Evolutionary conservation across 1,140 invertebrate genomes (phyloP), one percentile per base, ranked within the genome.

Genomic region (Geopemphigus sp.): DNA sequence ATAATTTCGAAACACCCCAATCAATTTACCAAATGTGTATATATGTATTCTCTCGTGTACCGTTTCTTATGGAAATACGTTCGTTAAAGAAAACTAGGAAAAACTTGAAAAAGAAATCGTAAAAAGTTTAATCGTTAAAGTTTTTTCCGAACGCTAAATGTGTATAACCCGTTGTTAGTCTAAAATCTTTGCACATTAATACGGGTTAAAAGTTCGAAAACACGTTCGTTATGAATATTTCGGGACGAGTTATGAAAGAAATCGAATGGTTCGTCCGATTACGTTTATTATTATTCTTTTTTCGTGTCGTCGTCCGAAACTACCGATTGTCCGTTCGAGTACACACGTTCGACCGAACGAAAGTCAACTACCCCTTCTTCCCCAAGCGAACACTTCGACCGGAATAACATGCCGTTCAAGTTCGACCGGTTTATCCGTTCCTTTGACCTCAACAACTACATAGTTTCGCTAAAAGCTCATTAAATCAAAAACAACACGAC

Each of bases 111-210:
- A 39, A 17, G 11, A 50, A 50, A 14, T 50, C 24, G 17, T 50
- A 22, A 50, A 72, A 72, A 72, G 68, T 72, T 29, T 72, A 72
- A 54, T 54, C 24, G 54, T 32, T n/a, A 72, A 54, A 54, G 26
- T 72, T 54, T 32, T 53, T 15, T 19, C 24, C 24, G 24, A 54
- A n/a, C n/a, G 29, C 24, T 54, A 29, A 54, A 72, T 24, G 22
- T 1, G 17, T 26, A 39, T 39, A 14, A 0, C 1, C 24, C 19
- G 10, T 5, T 70, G 22, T n/a, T 22, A 19, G 11, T 19, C 53
- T 72, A 54, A 53, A 54, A 72, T 32, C 5, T 19, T 39, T 12
- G 6, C 17, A 8, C 5, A 29, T 54, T 54, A 54, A 72, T 72
- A n/a, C 19, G 26, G 24, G 24, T 29, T 54, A 4, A 54, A 72